These are phyloP conservation scores for Cyrtorhinus lividipennis DNA, from an alignment of 1,140 invertebrate genomes.

Conservation along the genomic window DNA sequence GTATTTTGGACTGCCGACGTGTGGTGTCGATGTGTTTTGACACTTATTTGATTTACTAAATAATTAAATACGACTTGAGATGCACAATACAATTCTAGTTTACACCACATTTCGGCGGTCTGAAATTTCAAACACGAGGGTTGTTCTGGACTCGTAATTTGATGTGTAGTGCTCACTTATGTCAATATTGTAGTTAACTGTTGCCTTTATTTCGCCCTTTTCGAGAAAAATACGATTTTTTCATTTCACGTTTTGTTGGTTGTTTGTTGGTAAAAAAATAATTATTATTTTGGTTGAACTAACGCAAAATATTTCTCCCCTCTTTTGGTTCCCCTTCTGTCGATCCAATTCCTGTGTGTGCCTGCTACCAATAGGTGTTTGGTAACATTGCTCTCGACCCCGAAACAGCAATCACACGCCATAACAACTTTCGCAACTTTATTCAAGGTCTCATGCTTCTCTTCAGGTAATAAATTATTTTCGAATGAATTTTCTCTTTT, in stretches of 20 bases:
- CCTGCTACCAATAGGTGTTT: slow-evolving; percentile 60
- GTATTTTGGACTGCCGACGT: background rate
- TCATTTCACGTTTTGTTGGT: slow-evolving; percentile 11
- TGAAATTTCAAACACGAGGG: background rate
- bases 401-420: slow-evolving; percentile 83
- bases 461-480: slow-evolving; percentile 67
- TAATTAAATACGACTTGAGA: background rate
- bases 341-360: slow-evolving; percentile 12
- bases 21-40: too few species aligned
- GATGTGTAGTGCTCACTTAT: slow-evolving; percentile 18
- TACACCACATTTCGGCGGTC: background rate
- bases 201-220: slow-evolving; percentile 4
- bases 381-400: slow-evolving; percentile 94
- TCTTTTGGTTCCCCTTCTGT: too few species aligned
- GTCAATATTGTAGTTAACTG: slow-evolving; percentile 2
- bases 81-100: background rate
- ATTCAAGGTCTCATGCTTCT: slow-evolving; percentile 96
- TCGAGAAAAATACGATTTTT: too few species aligned
- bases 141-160: background rate
- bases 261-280: background rate
- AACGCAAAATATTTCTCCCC: slow-evolving; percentile 13
- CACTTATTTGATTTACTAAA: background rate
- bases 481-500: background rate
- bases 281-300: slow-evolving; percentile 12
- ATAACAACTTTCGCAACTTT: slow-evolving; percentile 99